Percentiles rank a stretch among this genome's conserved stretches.
Evolutionary conservation across 1,140 invertebrate species (phyloP).

Genomic region (Drosophila repletoides): DNA sequence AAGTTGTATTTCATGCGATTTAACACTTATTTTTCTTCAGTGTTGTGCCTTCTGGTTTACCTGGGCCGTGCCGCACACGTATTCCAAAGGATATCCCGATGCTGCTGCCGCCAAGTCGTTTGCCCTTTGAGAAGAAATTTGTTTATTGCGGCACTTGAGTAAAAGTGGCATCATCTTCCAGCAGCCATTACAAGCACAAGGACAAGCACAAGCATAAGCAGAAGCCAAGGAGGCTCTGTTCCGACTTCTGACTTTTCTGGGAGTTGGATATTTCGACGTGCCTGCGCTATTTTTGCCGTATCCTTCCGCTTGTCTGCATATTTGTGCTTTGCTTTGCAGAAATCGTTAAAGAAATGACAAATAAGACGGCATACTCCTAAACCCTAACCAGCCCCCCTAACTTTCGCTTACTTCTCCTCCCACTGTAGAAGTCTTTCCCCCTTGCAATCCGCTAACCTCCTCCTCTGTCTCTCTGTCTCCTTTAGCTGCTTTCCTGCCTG

Average conservation of each 20-base stretch:
- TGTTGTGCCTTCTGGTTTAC: conserved; percentile 38
- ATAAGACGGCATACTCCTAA: conserved; percentile 50
- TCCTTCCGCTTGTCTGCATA: conserved; percentile 30
- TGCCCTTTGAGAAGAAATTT: conserved; percentile 65
- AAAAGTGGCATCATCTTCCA: conserved; percentile 74
- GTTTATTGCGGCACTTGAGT: conserved; percentile 79
- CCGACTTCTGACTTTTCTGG: no score
- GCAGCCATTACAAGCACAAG: conserved; percentile 28
- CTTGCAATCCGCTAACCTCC: neutral
- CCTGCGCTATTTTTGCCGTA: conserved; percentile 40
- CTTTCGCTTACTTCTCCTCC: no score
- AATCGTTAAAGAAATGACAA: conserved; percentile 78
- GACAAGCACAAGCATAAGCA: no score
- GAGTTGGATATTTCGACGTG: conserved; percentile 62
- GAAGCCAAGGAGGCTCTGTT: no score
- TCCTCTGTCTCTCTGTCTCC: neutral
- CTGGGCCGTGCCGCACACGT: conserved; percentile 48
- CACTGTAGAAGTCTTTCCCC: no score
- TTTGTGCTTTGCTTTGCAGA: conserved; percentile 72
- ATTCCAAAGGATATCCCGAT: conserved; percentile 37
- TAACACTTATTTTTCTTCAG: no score
- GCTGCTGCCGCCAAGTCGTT: conserved; percentile 21
- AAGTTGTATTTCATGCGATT: no score
- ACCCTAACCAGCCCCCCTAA: no score
- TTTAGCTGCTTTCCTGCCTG: conserved; percentile 9